Conservation (phyloP, 2,888 invertebrate genomes). For the Conomelus anceps region DNA sequence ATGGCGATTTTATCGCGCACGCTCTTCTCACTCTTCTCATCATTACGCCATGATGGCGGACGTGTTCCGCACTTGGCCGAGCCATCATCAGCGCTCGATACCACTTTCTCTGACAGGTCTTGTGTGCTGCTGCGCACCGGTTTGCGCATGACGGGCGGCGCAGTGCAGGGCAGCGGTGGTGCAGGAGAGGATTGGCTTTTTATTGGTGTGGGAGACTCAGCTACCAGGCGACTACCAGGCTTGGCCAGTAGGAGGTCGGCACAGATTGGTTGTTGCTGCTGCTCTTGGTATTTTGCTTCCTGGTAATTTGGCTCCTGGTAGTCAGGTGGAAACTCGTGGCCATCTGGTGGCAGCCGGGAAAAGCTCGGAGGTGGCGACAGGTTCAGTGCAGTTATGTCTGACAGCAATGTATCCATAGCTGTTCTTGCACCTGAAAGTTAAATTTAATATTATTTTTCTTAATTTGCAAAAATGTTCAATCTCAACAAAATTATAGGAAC, state of each 20-base stretch:
- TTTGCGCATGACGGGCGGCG: constrained; percentile 20
- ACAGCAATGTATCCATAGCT: constrained; percentile 23
- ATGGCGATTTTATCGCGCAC: constrained; percentile 82
- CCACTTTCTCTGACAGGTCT: neutral
- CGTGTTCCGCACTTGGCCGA: constrained; percentile 21
- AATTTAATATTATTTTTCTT: neutral
- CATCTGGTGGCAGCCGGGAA: constrained; percentile 72
- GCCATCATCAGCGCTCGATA: constrained; percentile 2
- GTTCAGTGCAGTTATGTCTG: constrained; percentile 14
- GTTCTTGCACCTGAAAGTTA: constrained; percentile 19
- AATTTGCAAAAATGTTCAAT: neutral
- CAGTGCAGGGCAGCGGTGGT: constrained; percentile 28
- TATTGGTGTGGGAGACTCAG: constrained; percentile 22
- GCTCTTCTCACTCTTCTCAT: constrained; percentile 71
- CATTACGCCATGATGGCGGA: constrained; percentile 48
- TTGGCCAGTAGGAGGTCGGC: constrained; percentile 38
- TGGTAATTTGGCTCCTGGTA: constrained; percentile 48
- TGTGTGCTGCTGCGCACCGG: constrained; percentile 7
- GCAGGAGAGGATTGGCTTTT: neutral
- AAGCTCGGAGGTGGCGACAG: constrained; percentile 41
- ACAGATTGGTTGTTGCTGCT: constrained; percentile 23
- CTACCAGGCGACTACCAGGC: constrained; percentile 30
- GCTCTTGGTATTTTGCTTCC: constrained; percentile 31
- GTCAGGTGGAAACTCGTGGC: constrained; percentile 70
- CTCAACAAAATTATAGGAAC: neutral